Conservation (phyloP, 2,888 invertebrate genomes). For the Epinotia nisella region DNA sequence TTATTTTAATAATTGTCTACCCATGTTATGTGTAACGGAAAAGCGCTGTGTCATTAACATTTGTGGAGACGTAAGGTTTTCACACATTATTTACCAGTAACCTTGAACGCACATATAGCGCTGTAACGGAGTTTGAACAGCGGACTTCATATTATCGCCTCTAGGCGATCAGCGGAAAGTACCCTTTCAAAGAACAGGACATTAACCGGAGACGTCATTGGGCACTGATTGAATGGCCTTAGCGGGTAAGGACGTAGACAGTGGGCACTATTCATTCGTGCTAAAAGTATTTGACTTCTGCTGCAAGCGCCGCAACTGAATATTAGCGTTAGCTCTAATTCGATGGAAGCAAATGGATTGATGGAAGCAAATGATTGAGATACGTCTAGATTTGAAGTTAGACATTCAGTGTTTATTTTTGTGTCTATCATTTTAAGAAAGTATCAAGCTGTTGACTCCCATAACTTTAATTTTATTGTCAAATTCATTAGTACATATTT, state of each 20-base stretch:
- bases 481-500: neutral
- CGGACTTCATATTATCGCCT: slow-evolving; percentile 10
- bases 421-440: neutral
- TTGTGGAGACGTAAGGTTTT: slow-evolving; percentile 26
- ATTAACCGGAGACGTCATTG: slow-evolving; percentile 24
- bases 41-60: slow-evolving; percentile 29
- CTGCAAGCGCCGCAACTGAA: neutral
- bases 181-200: neutral
- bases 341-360: neutral
- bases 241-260: neutral
- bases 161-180: slow-evolving; percentile 13
- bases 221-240: slow-evolving; percentile 20
- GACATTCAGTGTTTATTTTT: neutral
- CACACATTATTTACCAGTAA: slow-evolving; percentile 33
- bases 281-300: neutral
- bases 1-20: slow-evolving; percentile 17
- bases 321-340: neutral
- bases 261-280: neutral
- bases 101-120: slow-evolving; percentile 36
- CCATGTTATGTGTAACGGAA: slow-evolving; percentile 9
- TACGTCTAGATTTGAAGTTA: neutral
- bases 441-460: neutral
- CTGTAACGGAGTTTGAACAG: slow-evolving; percentile 8
- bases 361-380: too few species aligned
- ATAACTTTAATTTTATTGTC: neutral